These are phyloP conservation scores for Mizuhopecten yessoensis DNA, from an alignment of 1,140 invertebrate species.

Conservation along the genomic window DNA sequence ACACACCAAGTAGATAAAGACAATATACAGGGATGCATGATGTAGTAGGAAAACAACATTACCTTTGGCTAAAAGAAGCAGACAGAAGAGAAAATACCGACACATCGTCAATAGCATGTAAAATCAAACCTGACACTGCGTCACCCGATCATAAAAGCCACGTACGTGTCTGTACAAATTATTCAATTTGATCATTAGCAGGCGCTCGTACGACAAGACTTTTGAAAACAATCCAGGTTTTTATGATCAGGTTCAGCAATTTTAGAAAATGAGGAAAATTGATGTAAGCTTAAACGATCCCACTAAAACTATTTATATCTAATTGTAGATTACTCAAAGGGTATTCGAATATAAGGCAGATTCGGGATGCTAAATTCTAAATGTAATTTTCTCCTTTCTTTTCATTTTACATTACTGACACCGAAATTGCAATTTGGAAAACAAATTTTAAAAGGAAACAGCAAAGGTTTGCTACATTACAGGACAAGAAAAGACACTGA, in stretches of 20 bases:
- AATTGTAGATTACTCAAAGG: neutral
- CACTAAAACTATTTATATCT: neutral
- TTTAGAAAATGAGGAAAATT: neutral
- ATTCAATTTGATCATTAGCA: neutral
- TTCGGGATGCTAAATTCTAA: neutral
- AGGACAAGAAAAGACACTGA: neutral
- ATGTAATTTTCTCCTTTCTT: neutral
- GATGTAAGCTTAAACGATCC: neutral
- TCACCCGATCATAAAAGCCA: neutral
- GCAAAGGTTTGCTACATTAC: neutral
- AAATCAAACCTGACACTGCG: neutral
- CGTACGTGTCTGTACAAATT: neutral
- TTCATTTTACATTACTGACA: no score
- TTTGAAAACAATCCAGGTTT: neutral
- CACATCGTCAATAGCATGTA: conserved; percentile 1
- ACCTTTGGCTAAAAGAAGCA: conserved; percentile 54
- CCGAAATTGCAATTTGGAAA: neutral
- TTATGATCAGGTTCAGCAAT: neutral
- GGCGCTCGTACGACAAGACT: no score
- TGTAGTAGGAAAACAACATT: conserved; percentile 41
- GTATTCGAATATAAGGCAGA: neutral
- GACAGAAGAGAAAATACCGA: conserved; percentile 40
- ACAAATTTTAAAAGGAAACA: neutral
- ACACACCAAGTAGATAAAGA: conserved; percentile 35
- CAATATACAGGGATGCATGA: neutral